Conservation (phyloP, 2,888 invertebrate genomes). For the Aspidiotus destructor region DNA sequence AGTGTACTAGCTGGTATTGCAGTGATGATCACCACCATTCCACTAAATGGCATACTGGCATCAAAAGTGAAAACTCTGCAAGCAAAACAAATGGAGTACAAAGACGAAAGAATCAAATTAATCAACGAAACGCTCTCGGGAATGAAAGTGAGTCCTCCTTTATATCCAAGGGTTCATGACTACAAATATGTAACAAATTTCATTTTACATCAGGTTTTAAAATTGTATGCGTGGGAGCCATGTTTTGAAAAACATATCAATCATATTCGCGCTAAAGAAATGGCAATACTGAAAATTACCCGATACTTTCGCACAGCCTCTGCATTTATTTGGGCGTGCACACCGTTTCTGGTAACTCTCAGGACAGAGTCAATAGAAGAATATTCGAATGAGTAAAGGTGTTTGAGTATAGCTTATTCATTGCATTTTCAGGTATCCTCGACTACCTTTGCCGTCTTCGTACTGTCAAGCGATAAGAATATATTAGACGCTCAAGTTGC, state of each 20-base stretch:
- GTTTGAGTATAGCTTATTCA: neutral
- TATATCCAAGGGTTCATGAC: neutral
- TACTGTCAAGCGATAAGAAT: conserved; percentile 72
- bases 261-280: conserved; percentile 49
- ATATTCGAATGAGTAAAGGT: neutral
- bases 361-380: conserved; percentile 25
- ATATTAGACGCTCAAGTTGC: conserved; percentile 80
- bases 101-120: conserved; percentile 48
- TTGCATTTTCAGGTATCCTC: conserved; percentile 46
- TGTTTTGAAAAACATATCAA: conserved; percentile 50
- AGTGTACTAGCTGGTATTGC: conserved; percentile 53
- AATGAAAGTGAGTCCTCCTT: conserved; percentile 35
- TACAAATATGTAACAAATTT: neutral
- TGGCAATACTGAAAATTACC: conserved; percentile 48
- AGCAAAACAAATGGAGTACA: conserved; percentile 47
- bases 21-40: conserved; percentile 48
- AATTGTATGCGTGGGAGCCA: conserved; percentile 54
- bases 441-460: conserved; percentile 81
- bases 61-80: conserved; percentile 44
- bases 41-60: conserved; percentile 45
- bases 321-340: conserved; percentile 52
- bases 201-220: conserved; percentile 44
- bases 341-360: conserved; percentile 50
- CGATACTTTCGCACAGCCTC: conserved; percentile 49
- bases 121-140: conserved; percentile 38